A percentile compares a stretch with the other conserved stretches of the same genome.
Conservation (phyloP, 2,113 vertebrate genomes). For the Arizona elegans region DNA sequence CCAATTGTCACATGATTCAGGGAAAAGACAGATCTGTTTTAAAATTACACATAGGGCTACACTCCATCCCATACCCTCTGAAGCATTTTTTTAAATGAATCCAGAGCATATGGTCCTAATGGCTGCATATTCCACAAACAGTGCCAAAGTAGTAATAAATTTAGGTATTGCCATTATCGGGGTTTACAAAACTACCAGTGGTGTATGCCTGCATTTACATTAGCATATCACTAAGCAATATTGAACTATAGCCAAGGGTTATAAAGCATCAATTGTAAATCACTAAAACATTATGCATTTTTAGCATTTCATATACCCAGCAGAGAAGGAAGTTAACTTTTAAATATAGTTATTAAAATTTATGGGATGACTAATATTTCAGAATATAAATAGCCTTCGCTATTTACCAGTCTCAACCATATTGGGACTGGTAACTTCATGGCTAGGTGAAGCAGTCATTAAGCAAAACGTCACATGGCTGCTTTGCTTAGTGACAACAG, state of each 20-base stretch:
- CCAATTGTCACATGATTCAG: background rate
- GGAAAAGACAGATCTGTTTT: background rate
- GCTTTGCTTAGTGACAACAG: background rate
- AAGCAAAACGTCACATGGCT: background rate
- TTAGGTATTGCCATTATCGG: background rate
- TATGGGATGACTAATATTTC: background rate
- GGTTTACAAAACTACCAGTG: background rate
- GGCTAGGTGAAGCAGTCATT: background rate
- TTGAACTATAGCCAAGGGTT: background rate
- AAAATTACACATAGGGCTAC: background rate
- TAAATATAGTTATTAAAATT: conserved; percentile 32
- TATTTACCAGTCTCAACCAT: no score
- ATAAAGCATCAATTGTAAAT: conserved; percentile 6
- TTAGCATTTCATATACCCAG: conserved; percentile 7
- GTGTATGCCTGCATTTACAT: background rate
- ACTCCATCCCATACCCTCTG: background rate
- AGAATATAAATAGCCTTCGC: background rate
- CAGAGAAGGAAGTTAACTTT: conserved; percentile 22
- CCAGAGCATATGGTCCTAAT: background rate
- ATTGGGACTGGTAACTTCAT: background rate
- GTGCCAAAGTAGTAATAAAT: background rate
- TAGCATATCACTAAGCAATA: background rate
- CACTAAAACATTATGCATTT: conserved; percentile 11
- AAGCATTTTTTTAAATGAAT: background rate
- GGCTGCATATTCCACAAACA: background rate